Conservation (phyloP, 1,140 invertebrate genomes). For the Tetramorium alpestre region DNA sequence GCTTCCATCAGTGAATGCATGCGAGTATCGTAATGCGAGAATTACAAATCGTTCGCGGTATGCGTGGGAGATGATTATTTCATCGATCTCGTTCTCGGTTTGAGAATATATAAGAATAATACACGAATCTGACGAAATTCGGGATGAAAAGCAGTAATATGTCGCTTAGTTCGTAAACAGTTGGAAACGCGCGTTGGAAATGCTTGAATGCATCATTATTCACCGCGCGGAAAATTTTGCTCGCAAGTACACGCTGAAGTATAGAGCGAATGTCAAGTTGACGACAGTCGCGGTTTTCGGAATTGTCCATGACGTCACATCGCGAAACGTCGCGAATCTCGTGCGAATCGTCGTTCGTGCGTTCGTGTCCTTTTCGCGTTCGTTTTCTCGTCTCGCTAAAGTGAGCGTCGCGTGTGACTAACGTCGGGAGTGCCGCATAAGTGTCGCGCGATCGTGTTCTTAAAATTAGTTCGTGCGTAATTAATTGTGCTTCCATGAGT, state of each 20-base stretch:
- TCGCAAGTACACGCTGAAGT: neutral
- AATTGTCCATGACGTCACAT: neutral
- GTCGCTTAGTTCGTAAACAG: too few species aligned
- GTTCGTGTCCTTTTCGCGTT: too few species aligned
- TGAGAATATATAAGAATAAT: too few species aligned
- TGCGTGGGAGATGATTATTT: too few species aligned
- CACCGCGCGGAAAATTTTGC: neutral
- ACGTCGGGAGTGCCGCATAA: neutral
- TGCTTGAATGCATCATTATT: too few species aligned
- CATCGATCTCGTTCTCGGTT: too few species aligned
- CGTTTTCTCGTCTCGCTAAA: neutral
- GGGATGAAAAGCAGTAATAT: too few species aligned
- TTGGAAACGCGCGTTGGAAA: too few species aligned
- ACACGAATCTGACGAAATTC: too few species aligned
- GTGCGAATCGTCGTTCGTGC: neutral
- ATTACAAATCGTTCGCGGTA: too few species aligned
- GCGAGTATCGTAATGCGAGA: neutral
- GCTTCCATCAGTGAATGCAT: neutral
- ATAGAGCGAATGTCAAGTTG: neutral
- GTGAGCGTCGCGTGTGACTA: neutral
- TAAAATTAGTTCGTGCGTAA: neutral
- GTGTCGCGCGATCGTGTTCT: neutral
- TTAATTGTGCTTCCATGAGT: neutral
- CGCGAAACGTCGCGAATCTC: neutral
- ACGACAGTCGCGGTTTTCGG: neutral